phyloP scores from a whole-genome alignment of 2,888 invertebrate species.

The Acholoe squamosa region DNA sequence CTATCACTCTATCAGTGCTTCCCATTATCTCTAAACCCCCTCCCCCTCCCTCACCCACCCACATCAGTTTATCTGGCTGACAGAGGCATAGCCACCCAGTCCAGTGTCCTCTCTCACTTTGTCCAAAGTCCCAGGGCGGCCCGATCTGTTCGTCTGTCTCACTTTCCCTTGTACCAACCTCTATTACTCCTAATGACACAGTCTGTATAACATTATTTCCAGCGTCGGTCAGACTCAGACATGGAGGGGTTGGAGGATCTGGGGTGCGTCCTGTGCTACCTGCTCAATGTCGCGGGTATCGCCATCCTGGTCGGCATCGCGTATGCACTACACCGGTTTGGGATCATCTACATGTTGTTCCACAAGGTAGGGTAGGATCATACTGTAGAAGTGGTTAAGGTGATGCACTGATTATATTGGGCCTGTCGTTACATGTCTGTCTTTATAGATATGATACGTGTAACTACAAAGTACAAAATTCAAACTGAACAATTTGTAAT shows the following conservation, averaged over 20 bases:
- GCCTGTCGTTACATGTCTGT: background rate
- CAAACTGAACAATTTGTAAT: too few relatives aligned
- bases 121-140: background rate
- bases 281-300: background rate
- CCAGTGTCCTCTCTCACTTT: background rate
- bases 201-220: background rate
- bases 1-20: too few relatives aligned
- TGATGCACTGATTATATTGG: background rate
- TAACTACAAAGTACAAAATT: too few relatives aligned
- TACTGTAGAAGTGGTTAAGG: background rate
- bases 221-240: background rate
- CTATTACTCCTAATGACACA: background rate
- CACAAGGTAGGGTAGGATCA: constrained; percentile 64
- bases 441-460: too few relatives aligned
- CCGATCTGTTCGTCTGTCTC: background rate
- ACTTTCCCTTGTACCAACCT: too few relatives aligned
- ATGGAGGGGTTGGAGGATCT: background rate
- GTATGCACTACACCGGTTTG: constrained; percentile 59
- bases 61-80: background rate
- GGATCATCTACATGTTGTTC: constrained; percentile 61
- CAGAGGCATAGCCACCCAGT: background rate
- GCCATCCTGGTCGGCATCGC: background rate
- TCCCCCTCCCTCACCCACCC: too few relatives aligned
- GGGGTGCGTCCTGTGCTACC: constrained; percentile 19
- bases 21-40: too few relatives aligned